Evolutionary conservation across 2,113 vertebrate species (phyloP), one percentile per base, ranked within the genome.

Genomic region (Turdus rufiventris): DNA sequence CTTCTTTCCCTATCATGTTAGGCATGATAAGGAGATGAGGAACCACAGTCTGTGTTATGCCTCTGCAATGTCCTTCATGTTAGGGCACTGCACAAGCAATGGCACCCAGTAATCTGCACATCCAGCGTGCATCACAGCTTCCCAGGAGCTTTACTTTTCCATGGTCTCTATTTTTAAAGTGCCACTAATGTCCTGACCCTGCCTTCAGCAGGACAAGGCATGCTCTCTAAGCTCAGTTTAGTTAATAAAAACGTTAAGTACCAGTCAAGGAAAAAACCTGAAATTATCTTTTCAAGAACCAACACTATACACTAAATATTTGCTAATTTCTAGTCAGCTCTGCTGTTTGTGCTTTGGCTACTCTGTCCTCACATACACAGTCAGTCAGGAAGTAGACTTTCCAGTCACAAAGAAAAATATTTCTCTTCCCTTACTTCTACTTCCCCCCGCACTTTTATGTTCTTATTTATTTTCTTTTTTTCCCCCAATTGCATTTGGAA

Each of bases 41-140:
- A 65, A 23, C 42, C 1, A 3, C 15, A 36, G 21, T 13, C 33
- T 43, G 17, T 26, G 43, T n/a, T 56, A 3, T 12, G 29, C 31
- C 16, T 61, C 36, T 12, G 2, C 50, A 26, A 29, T 3, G 8
- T 51, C n/a, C 24, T 31, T 43, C 3, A 0, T 61, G 13, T 9
- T 7, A 6, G 25, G 18, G 29, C 43, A 29, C 36, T 29, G 67
- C 72, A 45, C 38, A 50, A 47, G 53, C 31, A 54, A 72, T 63
- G 7, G 28, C 25, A 23, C 14, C 7, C 5, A 1, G 16, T 15
- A 15, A 17, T 6, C 53, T 34, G 53, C 1, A 1, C 26, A 50
- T 17, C 57, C 12, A 10, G 8, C 2, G 3, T 9, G 28, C 18
- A 75, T 58, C 34, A 43, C 38, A 53, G n/a, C 54, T 75, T 73